Base-by-base conservation (phyloP, 2,888 invertebrate species). In the Ferdinandea cuprea region DNA sequence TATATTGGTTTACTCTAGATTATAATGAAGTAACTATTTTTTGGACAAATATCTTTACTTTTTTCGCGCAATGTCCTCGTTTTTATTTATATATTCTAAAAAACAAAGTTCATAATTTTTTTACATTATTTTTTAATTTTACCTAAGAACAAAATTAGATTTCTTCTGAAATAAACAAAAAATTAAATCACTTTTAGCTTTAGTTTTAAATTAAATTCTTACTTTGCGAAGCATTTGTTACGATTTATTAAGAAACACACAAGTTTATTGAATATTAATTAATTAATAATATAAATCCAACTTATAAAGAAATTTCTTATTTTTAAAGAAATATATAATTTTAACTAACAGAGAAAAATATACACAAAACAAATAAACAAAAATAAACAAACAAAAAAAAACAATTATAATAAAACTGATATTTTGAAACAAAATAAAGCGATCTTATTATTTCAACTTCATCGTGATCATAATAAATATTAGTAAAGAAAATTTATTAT, bases 291-390 rank as follows among this genome's bases (percentile, higher is more conserved):
- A 79, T 65, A 74, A 79, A 40, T 73, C 44, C 79, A 79, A 85
- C 85, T 86, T 79, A 79, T 80, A 77, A 83, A 66, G 46, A 13
- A 85, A 86, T 86, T 86, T 86, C 86, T 86, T 86, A 86, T 86
- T 86, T 85, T 83, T 69, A 83, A 83, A 78, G 85, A 85, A 83
- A 77, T 85, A 66, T 74, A 68, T 71, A 80, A 65, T 50, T 79
- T 77, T 73, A 76, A 72, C 74, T 69, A 76, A 76, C 76, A 80
- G 37, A 77, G 35, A 68, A 52, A 52, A 35, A 79, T 61, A 65
- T 17, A 77, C 74, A 32, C 66, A 59, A 63, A 77, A 81, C 37
- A 71, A 54, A 54, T 68, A 81, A 80, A 79, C 52, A 72, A 72
- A 71, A 73, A 74, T 54, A 74, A 72, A 40, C 69, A 74, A 76